Conservation (phyloP, 2,888 invertebrate genomes). For the Calameuta idolon region DNA sequence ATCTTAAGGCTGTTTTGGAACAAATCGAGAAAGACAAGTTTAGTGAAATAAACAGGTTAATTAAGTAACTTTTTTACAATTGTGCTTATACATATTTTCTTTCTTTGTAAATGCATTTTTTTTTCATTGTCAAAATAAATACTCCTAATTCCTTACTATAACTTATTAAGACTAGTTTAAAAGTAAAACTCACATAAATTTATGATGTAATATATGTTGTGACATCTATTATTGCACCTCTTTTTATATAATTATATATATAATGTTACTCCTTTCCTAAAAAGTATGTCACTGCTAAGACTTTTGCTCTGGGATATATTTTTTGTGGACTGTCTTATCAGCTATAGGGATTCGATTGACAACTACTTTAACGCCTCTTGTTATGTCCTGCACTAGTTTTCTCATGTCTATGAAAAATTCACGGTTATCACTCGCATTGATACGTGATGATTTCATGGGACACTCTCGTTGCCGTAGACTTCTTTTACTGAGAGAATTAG, state of each 20-base stretch:
- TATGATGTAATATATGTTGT: not conserved
- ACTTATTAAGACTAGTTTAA: not conserved
- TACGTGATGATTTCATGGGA: not conserved
- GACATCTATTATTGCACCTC: not conserved
- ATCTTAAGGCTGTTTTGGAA: slow-evolving; percentile 42
- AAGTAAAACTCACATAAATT: not conserved
- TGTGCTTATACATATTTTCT: not conserved
- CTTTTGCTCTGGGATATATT: not conserved
- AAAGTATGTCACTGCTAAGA: not conserved
- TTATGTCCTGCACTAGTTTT: slow-evolving; percentile 60
- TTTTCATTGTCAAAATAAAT: not conserved
- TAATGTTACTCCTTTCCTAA: not conserved
- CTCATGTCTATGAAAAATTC: slow-evolving; percentile 51
- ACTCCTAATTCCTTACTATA: not conserved
- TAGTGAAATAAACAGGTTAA: slow-evolving; percentile 33
- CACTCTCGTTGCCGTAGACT: not conserved
- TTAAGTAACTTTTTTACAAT: not conserved
- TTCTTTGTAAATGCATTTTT: not conserved
- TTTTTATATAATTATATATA: not conserved
- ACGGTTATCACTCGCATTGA: not conserved
- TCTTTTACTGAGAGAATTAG: not conserved
- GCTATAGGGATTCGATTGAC: slow-evolving; percentile 48
- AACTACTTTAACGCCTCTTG: slow-evolving; percentile 57
- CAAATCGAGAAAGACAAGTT: slow-evolving; percentile 44
- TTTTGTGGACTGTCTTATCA: not conserved